These are phyloP conservation scores for Apantesis nais DNA, from an alignment of 2,888 invertebrate species.

Conservation along the genomic window DNA sequence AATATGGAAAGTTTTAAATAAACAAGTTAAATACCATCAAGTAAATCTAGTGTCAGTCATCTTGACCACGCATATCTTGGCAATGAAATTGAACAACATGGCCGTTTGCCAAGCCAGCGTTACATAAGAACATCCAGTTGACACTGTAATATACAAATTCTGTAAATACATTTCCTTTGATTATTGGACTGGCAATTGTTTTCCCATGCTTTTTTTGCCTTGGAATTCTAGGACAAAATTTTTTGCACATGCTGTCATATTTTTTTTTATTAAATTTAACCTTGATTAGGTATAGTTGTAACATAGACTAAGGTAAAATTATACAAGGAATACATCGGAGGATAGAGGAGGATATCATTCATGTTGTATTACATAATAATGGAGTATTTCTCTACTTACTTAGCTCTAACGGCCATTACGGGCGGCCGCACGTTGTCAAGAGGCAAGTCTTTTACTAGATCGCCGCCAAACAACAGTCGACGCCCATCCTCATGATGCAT, in stretches of 20 bases:
- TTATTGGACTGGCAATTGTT: constrained; percentile 30
- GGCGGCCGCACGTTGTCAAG: constrained; percentile 84
- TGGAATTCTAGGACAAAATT: constrained; percentile 23
- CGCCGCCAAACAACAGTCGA: constrained; percentile 78
- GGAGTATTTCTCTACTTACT: constrained; percentile 76
- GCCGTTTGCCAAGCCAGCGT: constrained; percentile 71
- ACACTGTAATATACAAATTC: constrained; percentile 45
- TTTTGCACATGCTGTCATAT: not conserved
- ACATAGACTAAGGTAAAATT: not conserved
- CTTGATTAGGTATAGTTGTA: not conserved
- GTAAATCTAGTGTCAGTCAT: constrained; percentile 61
- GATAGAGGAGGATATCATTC: no score
- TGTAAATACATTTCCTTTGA: constrained; percentile 54
- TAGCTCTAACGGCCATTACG: constrained; percentile 86
- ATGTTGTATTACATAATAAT: constrained; percentile 57
- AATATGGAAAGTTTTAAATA: constrained; percentile 18
- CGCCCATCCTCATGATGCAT: constrained; percentile 83
- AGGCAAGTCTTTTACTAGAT: constrained; percentile 86
- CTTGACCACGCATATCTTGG: constrained; percentile 73
- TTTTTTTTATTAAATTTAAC: not conserved
- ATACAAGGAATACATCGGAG: constrained; percentile 38
- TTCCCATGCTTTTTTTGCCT: constrained; percentile 53
- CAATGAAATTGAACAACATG: constrained; percentile 77
- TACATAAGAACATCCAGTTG: constrained; percentile 63
- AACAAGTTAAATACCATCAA: constrained; percentile 31